Percentiles rank a stretch among this genome's conserved stretches.
Conservation (phyloP, 2,797 vertebrate species). For the Geotrypetes seraphini region DNA sequence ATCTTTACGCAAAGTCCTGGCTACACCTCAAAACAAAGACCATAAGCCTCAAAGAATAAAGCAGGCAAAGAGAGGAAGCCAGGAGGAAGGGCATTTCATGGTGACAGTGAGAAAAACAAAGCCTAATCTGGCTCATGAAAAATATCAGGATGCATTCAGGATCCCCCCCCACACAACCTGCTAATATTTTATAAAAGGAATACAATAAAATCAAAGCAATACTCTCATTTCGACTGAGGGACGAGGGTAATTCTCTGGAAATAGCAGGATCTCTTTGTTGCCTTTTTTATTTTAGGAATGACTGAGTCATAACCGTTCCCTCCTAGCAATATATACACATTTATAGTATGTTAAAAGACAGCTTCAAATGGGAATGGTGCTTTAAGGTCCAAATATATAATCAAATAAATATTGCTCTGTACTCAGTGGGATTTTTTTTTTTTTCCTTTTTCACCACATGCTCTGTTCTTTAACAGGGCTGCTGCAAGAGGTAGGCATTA, state of each 20-base stretch:
- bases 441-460: too few relatives aligned
- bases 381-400: slow-evolving; percentile 22
- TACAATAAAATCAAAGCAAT: too few relatives aligned
- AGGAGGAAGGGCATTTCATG: slow-evolving; percentile 10
- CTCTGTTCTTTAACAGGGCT: too few relatives aligned
- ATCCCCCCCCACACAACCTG: neutral
- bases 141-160: slow-evolving; percentile 1
- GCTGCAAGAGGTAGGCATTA: too few relatives aligned
- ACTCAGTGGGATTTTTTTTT: too few relatives aligned
- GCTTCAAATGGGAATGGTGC: slow-evolving; percentile 23
- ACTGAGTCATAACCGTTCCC: slow-evolving; percentile 23
- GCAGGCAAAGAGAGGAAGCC: slow-evolving; percentile 21
- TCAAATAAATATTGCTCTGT: slow-evolving; percentile 10
- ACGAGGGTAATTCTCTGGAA: too few relatives aligned
- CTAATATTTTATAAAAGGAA: too few relatives aligned
- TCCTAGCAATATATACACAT: slow-evolving; percentile 23
- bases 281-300: too few relatives aligned
- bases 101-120: slow-evolving; percentile 23
- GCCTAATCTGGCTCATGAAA: slow-evolving; percentile 19
- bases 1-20: neutral
- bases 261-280: too few relatives aligned
- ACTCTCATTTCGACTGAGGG: too few relatives aligned
- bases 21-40: too few relatives aligned
- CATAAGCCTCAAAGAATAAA: too few relatives aligned
- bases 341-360: slow-evolving; percentile 15